Evolutionary conservation across 2,113 vertebrate species (phyloP).

Genomic region (Prochilodus magdalenae): DNA sequence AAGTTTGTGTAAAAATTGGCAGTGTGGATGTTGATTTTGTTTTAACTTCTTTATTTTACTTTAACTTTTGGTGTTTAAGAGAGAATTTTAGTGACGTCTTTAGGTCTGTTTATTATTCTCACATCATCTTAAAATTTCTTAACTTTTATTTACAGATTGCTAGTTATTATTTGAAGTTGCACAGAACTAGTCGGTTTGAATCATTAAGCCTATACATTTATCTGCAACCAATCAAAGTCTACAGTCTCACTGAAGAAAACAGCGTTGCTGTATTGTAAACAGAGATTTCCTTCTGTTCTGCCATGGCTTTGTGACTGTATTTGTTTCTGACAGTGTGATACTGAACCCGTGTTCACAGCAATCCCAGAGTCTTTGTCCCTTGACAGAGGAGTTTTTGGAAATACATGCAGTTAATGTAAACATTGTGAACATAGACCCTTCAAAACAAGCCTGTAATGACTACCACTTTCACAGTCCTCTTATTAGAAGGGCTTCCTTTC

Average conservation of each 20-base stretch:
- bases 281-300: not conserved
- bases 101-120: too few species aligned
- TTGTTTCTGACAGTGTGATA: not conserved
- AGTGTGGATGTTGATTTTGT: too few species aligned
- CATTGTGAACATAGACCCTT: not conserved
- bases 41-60: too few species aligned
- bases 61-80: too few species aligned
- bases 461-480: not conserved
- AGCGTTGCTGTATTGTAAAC: not conserved
- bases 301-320: not conserved
- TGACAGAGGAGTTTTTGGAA: not conserved
- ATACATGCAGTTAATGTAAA: not conserved
- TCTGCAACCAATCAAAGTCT: too few species aligned
- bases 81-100: too few species aligned
- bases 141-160: too few species aligned
- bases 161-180: too few species aligned
- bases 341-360: not conserved
- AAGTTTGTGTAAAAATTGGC: too few species aligned
- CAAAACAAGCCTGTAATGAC: not conserved
- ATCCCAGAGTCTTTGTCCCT: not conserved
- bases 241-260: not conserved
- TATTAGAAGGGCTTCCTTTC: not conserved
- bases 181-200: too few species aligned
- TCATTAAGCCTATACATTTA: too few species aligned
- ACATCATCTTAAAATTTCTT: too few species aligned